Evolutionary conservation across 2,113 vertebrate species (phyloP).

Genomic region (Albula glossodonta): DNA sequence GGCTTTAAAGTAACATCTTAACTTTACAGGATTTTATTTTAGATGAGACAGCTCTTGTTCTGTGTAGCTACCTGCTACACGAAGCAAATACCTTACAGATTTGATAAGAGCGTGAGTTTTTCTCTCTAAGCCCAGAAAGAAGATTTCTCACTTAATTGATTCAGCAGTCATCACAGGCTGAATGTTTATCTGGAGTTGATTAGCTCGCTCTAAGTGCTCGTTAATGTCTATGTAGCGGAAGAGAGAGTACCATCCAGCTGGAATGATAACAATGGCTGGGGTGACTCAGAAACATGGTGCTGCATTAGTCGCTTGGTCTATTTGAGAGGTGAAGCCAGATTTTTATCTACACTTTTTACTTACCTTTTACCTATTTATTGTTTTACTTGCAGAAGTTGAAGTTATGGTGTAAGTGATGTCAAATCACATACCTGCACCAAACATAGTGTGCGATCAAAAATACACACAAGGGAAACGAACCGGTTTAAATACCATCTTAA

Average conservation of each 20-base stretch:
- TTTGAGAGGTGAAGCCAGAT: not conserved
- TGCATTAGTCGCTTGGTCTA: not conserved
- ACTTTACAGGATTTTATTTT: slow-evolving; percentile 18
- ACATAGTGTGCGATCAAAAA: no score
- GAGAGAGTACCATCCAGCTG: not conserved
- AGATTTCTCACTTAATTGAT: slow-evolving; percentile 34
- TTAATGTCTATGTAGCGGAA: not conserved
- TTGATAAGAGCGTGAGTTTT: not conserved
- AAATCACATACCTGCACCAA: not conserved
- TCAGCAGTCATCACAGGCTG: slow-evolving; percentile 23
- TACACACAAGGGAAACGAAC: no score
- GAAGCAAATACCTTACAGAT: slow-evolving; percentile 1
- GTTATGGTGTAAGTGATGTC: not conserved
- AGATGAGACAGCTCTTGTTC: slow-evolving; percentile 5
- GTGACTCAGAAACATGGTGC: not conserved
- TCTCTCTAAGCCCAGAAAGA: not conserved
- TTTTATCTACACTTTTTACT: not conserved
- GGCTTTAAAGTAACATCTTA: slow-evolving; percentile 29
- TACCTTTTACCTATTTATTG: not conserved
- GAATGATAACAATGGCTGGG: not conserved
- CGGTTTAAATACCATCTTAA: no score
- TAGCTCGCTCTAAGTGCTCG: slow-evolving; percentile 17
- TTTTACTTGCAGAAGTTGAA: not conserved
- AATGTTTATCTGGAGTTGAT: slow-evolving; percentile 32
- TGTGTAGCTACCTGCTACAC: not conserved